Conservation (phyloP, 92 coral and sea anemone genomes). For the Bergia sp. region DNA sequence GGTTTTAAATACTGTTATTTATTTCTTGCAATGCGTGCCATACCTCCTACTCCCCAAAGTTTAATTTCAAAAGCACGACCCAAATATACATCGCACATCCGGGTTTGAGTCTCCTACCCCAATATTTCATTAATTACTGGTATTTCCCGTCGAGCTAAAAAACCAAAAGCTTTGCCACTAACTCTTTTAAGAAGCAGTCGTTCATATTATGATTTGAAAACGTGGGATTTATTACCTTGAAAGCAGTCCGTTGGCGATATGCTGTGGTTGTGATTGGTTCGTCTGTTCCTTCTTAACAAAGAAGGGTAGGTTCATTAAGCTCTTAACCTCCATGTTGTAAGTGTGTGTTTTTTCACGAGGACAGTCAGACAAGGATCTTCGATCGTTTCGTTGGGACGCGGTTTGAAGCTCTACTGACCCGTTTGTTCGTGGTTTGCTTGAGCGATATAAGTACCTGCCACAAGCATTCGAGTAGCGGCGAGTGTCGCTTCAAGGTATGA, state of each 20-base stretch:
- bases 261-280: neutral
- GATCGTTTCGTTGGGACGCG: neutral
- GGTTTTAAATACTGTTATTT: no score
- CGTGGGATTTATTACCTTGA: slow-evolving; percentile 16
- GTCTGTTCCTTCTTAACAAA: neutral
- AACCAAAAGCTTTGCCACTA: neutral
- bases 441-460: slow-evolving; percentile 18
- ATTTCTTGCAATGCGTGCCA: no score
- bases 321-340: slow-evolving; percentile 28
- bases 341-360: neutral
- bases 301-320: slow-evolving; percentile 12
- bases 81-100: neutral
- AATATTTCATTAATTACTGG: no score
- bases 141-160: neutral
- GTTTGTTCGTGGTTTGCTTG: slow-evolving; percentile 15
- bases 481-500: slow-evolving; percentile 1
- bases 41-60: neutral
- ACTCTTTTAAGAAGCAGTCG: neutral
- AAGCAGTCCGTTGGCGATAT: neutral
- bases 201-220: neutral
- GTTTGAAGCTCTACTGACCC: neutral
- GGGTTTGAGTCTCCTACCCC: neutral
- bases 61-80: neutral
- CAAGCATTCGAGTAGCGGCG: neutral
- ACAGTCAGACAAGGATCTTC: neutral